These are phyloP conservation scores for Scolopax mira DNA, from an alignment of 2,113 vertebrate species.

Conservation along the genomic window DNA sequence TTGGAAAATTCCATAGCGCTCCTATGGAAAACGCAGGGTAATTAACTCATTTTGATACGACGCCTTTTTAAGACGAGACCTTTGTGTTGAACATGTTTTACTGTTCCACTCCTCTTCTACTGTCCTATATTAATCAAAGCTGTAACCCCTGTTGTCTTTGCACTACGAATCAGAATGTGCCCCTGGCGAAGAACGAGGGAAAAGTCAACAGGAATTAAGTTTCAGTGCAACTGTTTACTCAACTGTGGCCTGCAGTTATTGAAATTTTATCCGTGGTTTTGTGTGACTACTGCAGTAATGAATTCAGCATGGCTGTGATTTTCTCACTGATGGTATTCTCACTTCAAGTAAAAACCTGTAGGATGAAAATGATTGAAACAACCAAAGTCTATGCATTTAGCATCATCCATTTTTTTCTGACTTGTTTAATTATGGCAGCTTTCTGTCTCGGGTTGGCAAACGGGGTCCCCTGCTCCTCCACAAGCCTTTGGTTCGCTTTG, in stretches of 20 bases:
- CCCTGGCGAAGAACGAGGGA: conserved; percentile 93
- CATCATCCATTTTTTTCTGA: conserved; percentile 49
- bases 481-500: not conserved
- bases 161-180: conserved; percentile 92
- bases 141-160: conserved; percentile 94
- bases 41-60: conserved; percentile 71
- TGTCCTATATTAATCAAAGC: conserved; percentile 93
- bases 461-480: not conserved
- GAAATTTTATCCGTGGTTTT: conserved; percentile 99
- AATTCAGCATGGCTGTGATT: conserved; percentile 96
- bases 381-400: conserved; percentile 40
- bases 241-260: conserved; percentile 99
- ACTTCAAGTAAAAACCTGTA: conserved; percentile 80
- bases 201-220: conserved; percentile 99
- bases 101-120: conserved; percentile 76
- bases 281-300: conserved; percentile 97
- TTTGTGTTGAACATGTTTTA: conserved; percentile 79
- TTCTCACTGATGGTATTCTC: conserved; percentile 88
- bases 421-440: conserved; percentile 57
- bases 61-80: conserved; percentile 66
- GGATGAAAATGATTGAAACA: conserved; percentile 71
- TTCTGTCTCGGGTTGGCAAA: conserved; percentile 5
- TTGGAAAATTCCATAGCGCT: conserved; percentile 42
- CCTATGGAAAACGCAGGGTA: conserved; percentile 10
- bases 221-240: conserved; percentile 99